A percentile compares a stretch with the other conserved stretches of the same genome.
phyloP scores from a whole-genome alignment of 2,113 vertebrate genomes.

The Capricornis sumatraensis region DNA sequence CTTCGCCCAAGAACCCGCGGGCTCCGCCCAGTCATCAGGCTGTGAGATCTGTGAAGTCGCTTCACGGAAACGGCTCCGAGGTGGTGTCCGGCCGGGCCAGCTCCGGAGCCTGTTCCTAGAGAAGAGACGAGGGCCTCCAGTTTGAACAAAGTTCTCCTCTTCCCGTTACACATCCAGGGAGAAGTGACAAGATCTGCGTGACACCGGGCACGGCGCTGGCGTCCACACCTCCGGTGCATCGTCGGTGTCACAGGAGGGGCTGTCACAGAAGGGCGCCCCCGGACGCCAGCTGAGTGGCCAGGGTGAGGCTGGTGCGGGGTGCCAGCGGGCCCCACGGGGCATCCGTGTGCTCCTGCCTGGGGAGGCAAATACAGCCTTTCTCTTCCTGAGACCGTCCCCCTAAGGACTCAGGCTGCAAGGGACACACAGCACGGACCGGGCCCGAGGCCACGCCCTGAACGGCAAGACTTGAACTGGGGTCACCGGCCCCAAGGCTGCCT shows the following conservation, averaged over 20 bases:
- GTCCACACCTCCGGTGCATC: fast-evolving
- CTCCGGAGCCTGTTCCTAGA: fast-evolving
- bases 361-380: background rate
- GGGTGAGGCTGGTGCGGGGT: background rate
- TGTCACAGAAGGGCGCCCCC: background rate
- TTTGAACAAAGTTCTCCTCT: background rate
- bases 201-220: fast-evolving
- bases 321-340: fast-evolving
- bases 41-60: background rate
- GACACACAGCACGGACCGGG: background rate
- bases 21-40: background rate
- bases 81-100: no score
- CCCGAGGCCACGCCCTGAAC: background rate
- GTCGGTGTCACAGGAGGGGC: background rate
- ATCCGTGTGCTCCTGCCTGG: background rate
- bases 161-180: fast-evolving
- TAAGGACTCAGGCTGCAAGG: background rate
- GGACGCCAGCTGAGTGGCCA: background rate
- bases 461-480: background rate
- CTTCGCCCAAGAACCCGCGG: background rate
- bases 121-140: background rate
- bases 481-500: background rate
- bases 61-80: background rate
- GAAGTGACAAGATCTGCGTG: fast-evolving
- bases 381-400: background rate